Conservation (phyloP, 2,797 vertebrate species). For the Phylloscopus collybita region DNA sequence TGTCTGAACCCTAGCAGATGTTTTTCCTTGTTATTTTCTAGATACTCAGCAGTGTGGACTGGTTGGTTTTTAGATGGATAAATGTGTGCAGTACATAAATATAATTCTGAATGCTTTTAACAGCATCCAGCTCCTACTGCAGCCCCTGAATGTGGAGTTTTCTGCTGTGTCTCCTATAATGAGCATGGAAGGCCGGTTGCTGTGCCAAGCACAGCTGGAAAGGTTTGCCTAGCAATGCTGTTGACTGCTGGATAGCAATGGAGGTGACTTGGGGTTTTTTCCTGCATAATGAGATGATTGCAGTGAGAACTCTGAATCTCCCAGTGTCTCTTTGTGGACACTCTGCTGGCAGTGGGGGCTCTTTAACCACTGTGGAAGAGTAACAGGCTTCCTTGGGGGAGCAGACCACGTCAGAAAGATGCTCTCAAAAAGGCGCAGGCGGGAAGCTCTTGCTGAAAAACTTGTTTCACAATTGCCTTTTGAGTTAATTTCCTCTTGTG, state of each 20-base stretch:
- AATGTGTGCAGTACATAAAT: background rate
- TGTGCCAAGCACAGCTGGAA: background rate
- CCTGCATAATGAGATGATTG: background rate
- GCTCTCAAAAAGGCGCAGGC: background rate
- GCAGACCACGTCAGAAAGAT: background rate
- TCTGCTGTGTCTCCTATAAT: background rate
- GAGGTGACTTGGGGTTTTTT: background rate
- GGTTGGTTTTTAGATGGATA: background rate
- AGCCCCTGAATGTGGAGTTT: background rate
- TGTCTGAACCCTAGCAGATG: background rate
- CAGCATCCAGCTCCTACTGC: background rate
- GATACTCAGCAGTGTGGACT: background rate
- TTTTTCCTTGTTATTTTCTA: background rate
- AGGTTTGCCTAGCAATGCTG: background rate
- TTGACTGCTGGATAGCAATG: background rate
- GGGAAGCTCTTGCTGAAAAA: background rate
- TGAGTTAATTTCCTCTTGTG: constrained; percentile 11
- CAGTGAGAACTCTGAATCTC: background rate
- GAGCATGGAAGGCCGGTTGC: background rate
- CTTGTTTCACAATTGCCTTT: background rate
- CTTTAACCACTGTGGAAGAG: background rate
- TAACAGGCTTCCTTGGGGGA: background rate
- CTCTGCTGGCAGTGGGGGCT: background rate
- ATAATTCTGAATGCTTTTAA: background rate
- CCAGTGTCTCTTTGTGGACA: background rate